Evolutionary conservation across 2,888 invertebrate genomes (phyloP).

Genomic region (Rhagophthalmus giganteus): DNA sequence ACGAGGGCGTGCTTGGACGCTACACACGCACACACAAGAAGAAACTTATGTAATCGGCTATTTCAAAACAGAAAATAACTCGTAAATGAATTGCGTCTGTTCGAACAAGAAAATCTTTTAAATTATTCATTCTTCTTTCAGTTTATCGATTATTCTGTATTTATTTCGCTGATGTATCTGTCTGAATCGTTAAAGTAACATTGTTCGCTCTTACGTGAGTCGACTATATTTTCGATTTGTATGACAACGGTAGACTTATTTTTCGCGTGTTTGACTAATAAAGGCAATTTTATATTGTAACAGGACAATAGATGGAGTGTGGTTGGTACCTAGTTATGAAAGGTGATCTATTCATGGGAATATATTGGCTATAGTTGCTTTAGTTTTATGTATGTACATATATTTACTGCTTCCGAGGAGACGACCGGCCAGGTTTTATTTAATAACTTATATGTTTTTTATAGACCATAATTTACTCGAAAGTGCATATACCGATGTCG

Average conservation of each 20-base stretch:
- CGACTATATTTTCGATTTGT: slow-evolving; percentile 20
- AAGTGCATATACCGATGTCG: too few species aligned
- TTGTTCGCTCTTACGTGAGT: slow-evolving; percentile 26
- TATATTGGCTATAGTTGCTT: too few species aligned
- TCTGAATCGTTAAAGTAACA: slow-evolving; percentile 28
- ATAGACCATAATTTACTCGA: too few species aligned
- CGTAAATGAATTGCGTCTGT: slow-evolving; percentile 25
- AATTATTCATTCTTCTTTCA: slow-evolving; percentile 24
- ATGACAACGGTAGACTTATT: slow-evolving; percentile 14
- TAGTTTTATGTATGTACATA: too few species aligned
- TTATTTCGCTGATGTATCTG: slow-evolving; percentile 30
- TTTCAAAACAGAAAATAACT: slow-evolving; percentile 21
- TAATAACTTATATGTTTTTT: too few species aligned
- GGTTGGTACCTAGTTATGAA: background rate
- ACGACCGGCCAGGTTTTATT: too few species aligned
- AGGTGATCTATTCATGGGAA: background rate
- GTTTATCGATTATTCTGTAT: slow-evolving; percentile 29
- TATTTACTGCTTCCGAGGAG: too few species aligned
- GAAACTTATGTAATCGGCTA: slow-evolving; percentile 10
- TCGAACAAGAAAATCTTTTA: slow-evolving; percentile 24
- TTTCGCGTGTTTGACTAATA: slow-evolving; percentile 9
- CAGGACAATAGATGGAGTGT: too few species aligned
- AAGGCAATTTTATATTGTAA: slow-evolving; percentile 1
- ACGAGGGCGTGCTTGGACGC: slow-evolving; percentile 5
- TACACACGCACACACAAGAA: too few species aligned